Evolutionary conservation across 2,888 invertebrate species (phyloP).

Genomic region (Cheilosia variabilis): DNA sequence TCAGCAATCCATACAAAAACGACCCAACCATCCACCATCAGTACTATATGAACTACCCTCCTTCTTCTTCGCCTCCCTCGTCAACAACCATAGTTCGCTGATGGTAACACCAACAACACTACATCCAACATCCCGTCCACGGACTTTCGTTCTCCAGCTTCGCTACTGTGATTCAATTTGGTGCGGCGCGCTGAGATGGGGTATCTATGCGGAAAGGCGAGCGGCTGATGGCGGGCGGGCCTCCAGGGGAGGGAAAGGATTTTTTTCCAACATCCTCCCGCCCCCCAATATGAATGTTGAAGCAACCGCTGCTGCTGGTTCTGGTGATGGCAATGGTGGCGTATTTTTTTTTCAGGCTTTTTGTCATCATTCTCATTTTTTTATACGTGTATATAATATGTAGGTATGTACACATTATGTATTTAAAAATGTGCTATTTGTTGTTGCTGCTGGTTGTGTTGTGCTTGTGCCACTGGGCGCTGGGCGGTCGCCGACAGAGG

Average conservation of each 20-base stretch:
- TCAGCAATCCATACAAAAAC: constrained; percentile 73
- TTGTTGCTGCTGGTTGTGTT: constrained; percentile 29
- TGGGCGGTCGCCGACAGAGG: constrained; percentile 52
- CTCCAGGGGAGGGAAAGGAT: constrained; percentile 69
- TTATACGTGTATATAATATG: constrained; percentile 28
- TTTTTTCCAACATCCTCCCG: constrained; percentile 28
- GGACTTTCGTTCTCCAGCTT: constrained; percentile 71
- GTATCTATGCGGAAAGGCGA: constrained; percentile 60
- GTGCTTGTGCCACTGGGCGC: constrained; percentile 49
- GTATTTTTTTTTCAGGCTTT: constrained; percentile 69
- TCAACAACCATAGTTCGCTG: constrained; percentile 37
- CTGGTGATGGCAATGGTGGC: constrained; percentile 72
- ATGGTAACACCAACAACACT: constrained; percentile 34
- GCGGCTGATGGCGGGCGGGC: constrained; percentile 65
- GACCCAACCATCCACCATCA: constrained; percentile 71
- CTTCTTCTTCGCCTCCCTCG: constrained; percentile 9
- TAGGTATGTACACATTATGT: constrained; percentile 6
- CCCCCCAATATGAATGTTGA: constrained; percentile 30
- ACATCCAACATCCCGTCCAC: constrained; percentile 66
- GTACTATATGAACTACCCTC: constrained; percentile 43
- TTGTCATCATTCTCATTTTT: constrained; percentile 73
- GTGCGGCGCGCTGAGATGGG: constrained; percentile 55
- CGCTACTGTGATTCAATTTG: constrained; percentile 74
- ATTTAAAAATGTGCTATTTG: constrained; percentile 6
- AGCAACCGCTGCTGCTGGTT: constrained; percentile 55